Conservation (phyloP, 2,888 invertebrate genomes). For the Aleiodes testaceus region DNA sequence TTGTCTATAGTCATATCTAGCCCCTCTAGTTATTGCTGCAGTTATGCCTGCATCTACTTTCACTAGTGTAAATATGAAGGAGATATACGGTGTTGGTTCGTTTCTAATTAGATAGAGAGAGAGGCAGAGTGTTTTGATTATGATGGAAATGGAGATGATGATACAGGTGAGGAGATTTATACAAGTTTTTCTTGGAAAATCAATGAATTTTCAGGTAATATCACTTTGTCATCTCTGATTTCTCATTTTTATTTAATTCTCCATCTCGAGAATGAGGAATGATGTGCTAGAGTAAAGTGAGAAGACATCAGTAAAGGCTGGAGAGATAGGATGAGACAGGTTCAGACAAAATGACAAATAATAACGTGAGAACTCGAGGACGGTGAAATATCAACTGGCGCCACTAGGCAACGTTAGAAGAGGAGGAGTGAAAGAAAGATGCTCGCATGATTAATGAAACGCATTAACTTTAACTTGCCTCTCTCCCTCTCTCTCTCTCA, state of each 20-base stretch:
- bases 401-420: not conserved
- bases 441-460: conserved; percentile 65
- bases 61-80: too few species aligned
- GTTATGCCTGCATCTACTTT: not conserved
- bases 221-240: not conserved
- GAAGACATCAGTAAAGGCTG: conserved; percentile 8
- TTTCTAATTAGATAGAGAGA: too few species aligned
- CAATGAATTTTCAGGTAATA: not conserved
- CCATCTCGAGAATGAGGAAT: conserved; percentile 22
- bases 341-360: conserved; percentile 61
- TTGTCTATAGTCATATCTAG: conserved; percentile 16
- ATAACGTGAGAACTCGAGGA: conserved; percentile 59
- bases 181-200: too few species aligned
- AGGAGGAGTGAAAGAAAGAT: conserved; percentile 44
- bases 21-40: conserved; percentile 21
- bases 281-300: conserved; percentile 2
- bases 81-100: too few species aligned
- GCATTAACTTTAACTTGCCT: conserved; percentile 61
- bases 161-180: too few species aligned
- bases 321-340: conserved; percentile 25
- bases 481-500: too few species aligned
- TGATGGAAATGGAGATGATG: too few species aligned
- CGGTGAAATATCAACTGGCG: conserved; percentile 54
- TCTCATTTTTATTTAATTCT: conserved; percentile 10
- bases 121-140: too few species aligned